Conservation (phyloP, 2,888 invertebrate genomes). For the Galeruca laticollis region DNA sequence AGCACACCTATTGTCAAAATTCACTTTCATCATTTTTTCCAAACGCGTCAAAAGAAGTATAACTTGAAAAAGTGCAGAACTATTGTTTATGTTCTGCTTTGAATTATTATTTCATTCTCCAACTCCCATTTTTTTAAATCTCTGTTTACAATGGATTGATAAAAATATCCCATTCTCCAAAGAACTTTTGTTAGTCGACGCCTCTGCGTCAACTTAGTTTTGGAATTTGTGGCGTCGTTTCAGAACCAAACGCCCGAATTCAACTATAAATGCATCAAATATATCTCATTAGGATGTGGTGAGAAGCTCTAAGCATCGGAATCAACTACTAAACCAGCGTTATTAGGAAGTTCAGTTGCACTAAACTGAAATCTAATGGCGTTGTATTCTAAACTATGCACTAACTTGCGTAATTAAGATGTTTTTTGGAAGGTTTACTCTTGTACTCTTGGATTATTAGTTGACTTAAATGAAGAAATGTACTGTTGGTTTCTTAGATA, state of each 20-base stretch:
- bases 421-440: neutral
- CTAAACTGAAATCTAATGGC: constrained; percentile 3
- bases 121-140: no score
- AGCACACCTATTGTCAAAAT: no score
- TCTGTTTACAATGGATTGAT: no score
- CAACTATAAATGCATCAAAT: constrained; percentile 12
- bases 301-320: constrained; percentile 7
- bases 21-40: no score
- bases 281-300: constrained; percentile 9
- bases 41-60: no score
- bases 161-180: no score
- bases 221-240: neutral
- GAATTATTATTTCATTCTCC: no score
- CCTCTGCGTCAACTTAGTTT: neutral
- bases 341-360: constrained; percentile 21
- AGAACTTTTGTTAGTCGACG: neutral
- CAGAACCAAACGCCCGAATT: neutral
- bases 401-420: constrained; percentile 22
- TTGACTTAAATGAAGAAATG: neutral
- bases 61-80: no score
- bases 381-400: constrained; percentile 16
- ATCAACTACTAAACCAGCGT: constrained; percentile 14
- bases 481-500: no score
- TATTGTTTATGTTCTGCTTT: no score
- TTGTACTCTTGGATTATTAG: neutral